These are phyloP conservation scores for Acromyrmex echinatior DNA, from an alignment of 1,140 invertebrate species.

Conservation along the genomic window DNA sequence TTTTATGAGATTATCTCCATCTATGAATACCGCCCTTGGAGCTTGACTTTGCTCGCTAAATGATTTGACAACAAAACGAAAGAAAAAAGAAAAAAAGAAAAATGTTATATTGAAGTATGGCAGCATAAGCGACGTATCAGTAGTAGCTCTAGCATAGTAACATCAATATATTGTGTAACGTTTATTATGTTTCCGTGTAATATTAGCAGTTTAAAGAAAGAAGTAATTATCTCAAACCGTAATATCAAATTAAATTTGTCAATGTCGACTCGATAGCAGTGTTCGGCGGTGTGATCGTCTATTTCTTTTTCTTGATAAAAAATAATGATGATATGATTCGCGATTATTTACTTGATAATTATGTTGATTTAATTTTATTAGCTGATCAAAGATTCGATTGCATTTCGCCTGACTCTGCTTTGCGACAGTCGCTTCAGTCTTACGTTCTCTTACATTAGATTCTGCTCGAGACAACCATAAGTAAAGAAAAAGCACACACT, in stretches of 20 bases:
- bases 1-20: constrained; percentile 9
- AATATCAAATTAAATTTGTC: constrained; percentile 22
- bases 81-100: constrained; percentile 1
- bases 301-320: constrained; percentile 16
- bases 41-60: neutral
- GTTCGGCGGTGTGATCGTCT: constrained; percentile 37
- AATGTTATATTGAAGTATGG: constrained; percentile 73
- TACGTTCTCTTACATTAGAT: constrained; percentile 26
- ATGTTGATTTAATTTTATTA: neutral
- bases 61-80: neutral
- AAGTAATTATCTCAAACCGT: neutral
- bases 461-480: constrained; percentile 1
- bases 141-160: constrained; percentile 51
- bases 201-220: constrained; percentile 43
- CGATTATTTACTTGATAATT: neutral
- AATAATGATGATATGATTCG: constrained; percentile 1
- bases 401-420: constrained; percentile 21
- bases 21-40: constrained; percentile 6
- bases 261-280: constrained; percentile 49
- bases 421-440: neutral
- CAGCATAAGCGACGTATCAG: constrained; percentile 69
- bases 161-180: constrained; percentile 49
- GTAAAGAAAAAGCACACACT: constrained; percentile 42
- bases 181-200: constrained; percentile 53
- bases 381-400: constrained; percentile 13